phyloP scores from a whole-genome alignment of 2,888 invertebrate species.

The Troides oblongomaculatus region DNA sequence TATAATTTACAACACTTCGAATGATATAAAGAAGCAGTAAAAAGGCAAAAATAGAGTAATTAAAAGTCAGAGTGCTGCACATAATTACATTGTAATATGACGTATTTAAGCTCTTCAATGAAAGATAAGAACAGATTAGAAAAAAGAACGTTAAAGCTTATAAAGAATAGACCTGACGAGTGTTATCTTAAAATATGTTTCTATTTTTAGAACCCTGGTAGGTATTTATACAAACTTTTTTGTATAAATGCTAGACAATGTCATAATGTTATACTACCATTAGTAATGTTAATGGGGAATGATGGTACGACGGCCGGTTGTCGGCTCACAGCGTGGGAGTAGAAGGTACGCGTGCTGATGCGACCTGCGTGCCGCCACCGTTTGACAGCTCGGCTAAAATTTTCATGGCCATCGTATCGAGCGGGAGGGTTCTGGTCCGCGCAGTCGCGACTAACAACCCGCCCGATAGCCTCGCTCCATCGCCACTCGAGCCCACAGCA shows the following conservation, averaged over 20 bases:
- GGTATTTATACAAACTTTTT: not conserved
- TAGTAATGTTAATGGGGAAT: conserved; percentile 25
- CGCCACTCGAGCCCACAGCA: conserved; percentile 50
- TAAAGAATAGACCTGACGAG: too few species aligned
- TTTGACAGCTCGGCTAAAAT: conserved; percentile 76
- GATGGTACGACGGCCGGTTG: conserved; percentile 16
- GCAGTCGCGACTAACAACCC: conserved; percentile 65
- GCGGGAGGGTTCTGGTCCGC: conserved; percentile 59
- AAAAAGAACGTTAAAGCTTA: too few species aligned
- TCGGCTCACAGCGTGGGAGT: conserved; percentile 20
- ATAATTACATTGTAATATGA: too few species aligned
- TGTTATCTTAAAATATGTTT: not conserved
- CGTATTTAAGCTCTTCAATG: too few species aligned
- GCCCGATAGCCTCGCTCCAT: conserved; percentile 50
- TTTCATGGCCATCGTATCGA: conserved; percentile 79
- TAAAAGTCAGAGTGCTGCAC: too few species aligned
- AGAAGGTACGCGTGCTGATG: conserved; percentile 44
- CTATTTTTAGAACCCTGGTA: not conserved
- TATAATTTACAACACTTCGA: too few species aligned
- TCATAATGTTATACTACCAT: conserved; percentile 17
- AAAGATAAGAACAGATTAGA: too few species aligned
- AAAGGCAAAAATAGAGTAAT: too few species aligned
- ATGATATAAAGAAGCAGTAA: too few species aligned
- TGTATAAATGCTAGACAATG: conserved; percentile 5
- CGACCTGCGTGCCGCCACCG: conserved; percentile 69